These are phyloP conservation scores for Babylonia areolata DNA, from an alignment of 1,140 invertebrate genomes.

Conservation along the genomic window DNA sequence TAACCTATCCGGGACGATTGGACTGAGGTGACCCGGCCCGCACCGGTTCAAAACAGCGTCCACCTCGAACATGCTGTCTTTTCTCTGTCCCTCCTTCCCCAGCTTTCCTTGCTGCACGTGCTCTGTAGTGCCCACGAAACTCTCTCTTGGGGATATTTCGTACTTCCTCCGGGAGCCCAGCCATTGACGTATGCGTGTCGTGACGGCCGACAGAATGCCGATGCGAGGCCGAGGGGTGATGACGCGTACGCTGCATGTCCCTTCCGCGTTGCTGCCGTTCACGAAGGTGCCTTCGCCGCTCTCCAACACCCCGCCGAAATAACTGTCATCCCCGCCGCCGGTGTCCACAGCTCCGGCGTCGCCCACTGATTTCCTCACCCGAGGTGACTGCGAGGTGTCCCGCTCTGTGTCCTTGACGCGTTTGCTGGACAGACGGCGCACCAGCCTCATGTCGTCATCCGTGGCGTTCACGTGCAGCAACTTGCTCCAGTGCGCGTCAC, in stretches of 20 bases:
- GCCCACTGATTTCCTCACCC: not conserved
- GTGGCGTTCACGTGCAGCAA: conserved; percentile 54
- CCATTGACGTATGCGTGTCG: conserved; percentile 39
- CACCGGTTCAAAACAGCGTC: conserved; percentile 32
- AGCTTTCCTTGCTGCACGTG: not conserved
- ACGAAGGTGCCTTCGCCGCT: not conserved
- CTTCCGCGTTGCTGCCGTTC: not conserved
- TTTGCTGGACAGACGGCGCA: conserved; percentile 29
- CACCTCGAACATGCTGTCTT: conserved; percentile 11
- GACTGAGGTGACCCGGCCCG: conserved; percentile 32
- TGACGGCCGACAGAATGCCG: conserved; percentile 25
- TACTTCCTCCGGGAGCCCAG: conserved; percentile 37
- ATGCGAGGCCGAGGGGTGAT: conserved; percentile 4
- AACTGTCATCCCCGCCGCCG: not conserved
- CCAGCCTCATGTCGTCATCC: conserved; percentile 18
- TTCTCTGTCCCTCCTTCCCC: not conserved
- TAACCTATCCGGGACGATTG: not conserved
- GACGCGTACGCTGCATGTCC: conserved; percentile 29
- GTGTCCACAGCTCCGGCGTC: not conserved
- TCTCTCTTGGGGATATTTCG: conserved; percentile 38
- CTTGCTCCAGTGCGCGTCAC: conserved; percentile 62
- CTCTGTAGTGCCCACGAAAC: not conserved
- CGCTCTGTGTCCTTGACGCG: not conserved
- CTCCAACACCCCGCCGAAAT: not conserved
- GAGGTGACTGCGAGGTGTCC: not conserved